A percentile compares a stretch with the other conserved stretches of the same genome.
phyloP scores from a whole-genome alignment of 2,797 vertebrate genomes.

The Hipposideros larvatus region DNA sequence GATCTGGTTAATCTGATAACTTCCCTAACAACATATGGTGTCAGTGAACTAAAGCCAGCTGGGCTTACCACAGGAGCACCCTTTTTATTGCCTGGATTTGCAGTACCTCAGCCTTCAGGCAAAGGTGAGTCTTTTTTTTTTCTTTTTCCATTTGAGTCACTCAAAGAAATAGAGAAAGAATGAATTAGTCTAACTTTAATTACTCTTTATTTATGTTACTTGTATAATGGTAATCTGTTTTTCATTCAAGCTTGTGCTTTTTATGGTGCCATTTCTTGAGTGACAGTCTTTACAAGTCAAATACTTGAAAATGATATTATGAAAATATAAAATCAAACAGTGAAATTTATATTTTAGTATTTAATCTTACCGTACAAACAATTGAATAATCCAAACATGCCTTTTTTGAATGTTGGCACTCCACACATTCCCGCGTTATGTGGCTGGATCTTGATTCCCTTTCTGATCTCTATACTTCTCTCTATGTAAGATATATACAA shows the following conservation, averaged over 20 bases:
- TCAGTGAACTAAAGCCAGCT: constrained; percentile 96
- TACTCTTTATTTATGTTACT: not conserved
- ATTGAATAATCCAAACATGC: not conserved
- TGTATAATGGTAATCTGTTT: not conserved
- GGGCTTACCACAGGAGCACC: constrained; percentile 97
- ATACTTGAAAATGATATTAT: not conserved
- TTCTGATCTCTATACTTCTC: not conserved
- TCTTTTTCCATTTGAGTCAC: not conserved
- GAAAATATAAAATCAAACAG: not conserved
- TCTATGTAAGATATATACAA: not conserved
- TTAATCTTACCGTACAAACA: not conserved
- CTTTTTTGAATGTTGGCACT: not conserved
- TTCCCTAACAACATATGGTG: constrained; percentile 96
- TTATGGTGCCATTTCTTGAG: not conserved
- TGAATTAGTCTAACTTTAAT: not conserved
- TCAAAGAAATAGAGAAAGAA: not conserved
- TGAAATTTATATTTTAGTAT: not conserved
- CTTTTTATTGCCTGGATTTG: constrained; percentile 96
- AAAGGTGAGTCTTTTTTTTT: constrained; percentile 91
- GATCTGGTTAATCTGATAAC: constrained; percentile 98
- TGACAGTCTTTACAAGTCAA: not conserved
- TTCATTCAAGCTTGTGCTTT: not conserved
- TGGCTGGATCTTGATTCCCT: not conserved
- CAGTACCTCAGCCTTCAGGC: constrained; percentile 96
- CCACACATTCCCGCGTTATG: not conserved